Conservation (phyloP, 2,113 vertebrate genomes). For the Microtus ochrogaster region DNA sequence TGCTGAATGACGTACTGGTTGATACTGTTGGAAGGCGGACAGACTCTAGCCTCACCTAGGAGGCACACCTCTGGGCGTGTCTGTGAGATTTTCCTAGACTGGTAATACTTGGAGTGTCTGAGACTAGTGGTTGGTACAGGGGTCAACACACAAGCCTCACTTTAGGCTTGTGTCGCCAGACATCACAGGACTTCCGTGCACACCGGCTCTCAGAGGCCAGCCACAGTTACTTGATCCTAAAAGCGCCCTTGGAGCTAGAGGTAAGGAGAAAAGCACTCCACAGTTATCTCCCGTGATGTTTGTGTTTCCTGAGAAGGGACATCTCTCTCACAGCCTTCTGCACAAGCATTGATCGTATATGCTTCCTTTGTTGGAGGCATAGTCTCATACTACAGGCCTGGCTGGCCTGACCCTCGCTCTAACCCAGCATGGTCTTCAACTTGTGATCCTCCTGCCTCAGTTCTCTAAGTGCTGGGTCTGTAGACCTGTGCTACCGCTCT, state of each 20-base stretch:
- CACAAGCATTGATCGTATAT: neutral
- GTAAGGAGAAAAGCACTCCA: too few species aligned
- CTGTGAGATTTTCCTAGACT: neutral
- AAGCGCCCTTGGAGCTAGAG: neutral
- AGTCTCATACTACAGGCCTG: neutral
- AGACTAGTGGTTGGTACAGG: accelerated
- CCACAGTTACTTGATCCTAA: neutral
- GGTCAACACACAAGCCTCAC: too few species aligned
- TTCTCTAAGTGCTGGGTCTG: neutral
- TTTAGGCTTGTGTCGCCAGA: neutral
- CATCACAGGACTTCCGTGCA: neutral
- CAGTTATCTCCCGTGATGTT: accelerated
- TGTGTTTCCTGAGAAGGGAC: neutral
- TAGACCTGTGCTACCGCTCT: neutral
- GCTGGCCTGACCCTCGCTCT: neutral
- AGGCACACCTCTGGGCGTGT: neutral
- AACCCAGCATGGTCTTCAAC: neutral
- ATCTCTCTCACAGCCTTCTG: neutral
- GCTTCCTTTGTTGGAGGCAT: neutral
- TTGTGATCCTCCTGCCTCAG: neutral
- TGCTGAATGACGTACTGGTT: neutral
- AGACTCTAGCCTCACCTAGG: neutral
- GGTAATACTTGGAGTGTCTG: neutral
- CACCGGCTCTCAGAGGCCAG: neutral
- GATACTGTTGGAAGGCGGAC: neutral